Evolutionary conservation across 2,797 vertebrate genomes (phyloP), one percentile per base, ranked within the genome.

Genomic region (Hephaestus fuliginosus): DNA sequence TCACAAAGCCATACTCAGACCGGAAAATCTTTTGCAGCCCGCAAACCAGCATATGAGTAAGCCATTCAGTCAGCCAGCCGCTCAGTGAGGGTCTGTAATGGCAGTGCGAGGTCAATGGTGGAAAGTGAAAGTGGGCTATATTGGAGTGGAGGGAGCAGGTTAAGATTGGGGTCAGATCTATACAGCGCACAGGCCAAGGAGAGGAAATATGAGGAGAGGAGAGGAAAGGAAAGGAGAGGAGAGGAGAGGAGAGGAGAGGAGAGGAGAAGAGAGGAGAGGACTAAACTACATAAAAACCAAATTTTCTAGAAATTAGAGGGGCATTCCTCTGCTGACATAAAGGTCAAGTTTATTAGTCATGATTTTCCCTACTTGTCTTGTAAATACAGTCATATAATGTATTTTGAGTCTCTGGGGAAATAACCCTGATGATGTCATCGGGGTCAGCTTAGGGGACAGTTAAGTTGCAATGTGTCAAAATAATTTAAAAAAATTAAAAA

Each of bases 151-250:
- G 72, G 70, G 74, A 70, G 74, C 81, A 69, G 39, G 68, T 60
- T 65, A 60, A 90, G 87, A 93, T 89, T 93, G 89, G 74, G 92
- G 92, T 92, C 92, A 92, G 64, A 87, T 57, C 82, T 83, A 75
- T 89, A 89, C 74, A 86, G 88, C 76, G 76, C 70, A 85, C 82
- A 61, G 82, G 81, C 65, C 83, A 73, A 89, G 80, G 75, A 75
- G 87, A 86, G 70, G 78, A 82, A 74, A 84, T 56, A 73, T 51
- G 65, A 48, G 70, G 49, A 53, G 67, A 69, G 46, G 44, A 61
- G 46, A 62, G 28, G 57, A 68, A 20, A 63, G 25, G 51, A 51
- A 14, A 46, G 51, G 49, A 41, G 63, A 56, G 36, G 57, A 41
- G 17, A 58, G 13, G 22, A 51, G 46, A 61, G 52, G 48, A 75